Conservation (phyloP, 2,113 vertebrate species). For the Sciurus niger region DNA sequence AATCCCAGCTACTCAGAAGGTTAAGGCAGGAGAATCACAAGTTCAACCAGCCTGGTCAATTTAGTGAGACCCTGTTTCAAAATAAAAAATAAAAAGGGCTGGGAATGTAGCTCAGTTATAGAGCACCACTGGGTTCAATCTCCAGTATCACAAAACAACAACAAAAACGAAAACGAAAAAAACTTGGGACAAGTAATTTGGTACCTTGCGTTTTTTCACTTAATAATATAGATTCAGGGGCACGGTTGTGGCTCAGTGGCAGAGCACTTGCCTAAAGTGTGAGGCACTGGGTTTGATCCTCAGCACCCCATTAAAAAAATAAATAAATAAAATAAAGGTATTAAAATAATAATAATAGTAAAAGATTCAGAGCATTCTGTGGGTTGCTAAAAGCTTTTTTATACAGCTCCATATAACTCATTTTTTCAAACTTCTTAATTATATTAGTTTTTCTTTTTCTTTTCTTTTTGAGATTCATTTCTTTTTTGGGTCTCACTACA, state of each 20-base stretch:
- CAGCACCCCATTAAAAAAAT: too few species aligned
- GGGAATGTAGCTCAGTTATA: too few species aligned
- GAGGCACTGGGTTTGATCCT: too few species aligned
- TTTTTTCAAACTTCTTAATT: constrained; percentile 47
- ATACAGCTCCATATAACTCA: background rate
- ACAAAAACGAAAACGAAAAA: background rate
- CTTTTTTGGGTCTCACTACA: background rate
- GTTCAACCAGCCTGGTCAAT: too few species aligned
- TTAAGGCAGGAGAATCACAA: too few species aligned
- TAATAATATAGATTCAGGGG: background rate
- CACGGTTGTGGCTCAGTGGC: too few species aligned
- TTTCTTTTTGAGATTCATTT: background rate
- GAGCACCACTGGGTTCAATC: background rate
- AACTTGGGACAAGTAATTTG: background rate
- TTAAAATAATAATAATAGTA: too few species aligned
- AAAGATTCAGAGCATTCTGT: background rate
- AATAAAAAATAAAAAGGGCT: too few species aligned
- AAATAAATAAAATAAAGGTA: too few species aligned
- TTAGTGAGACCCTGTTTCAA: too few species aligned
- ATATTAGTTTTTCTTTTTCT: background rate
- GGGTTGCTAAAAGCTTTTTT: background rate
- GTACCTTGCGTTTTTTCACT: background rate
- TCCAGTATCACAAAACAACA: background rate
- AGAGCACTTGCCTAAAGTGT: too few species aligned
- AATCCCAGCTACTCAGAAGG: too few species aligned